Base-by-base conservation (phyloP, 2,113 vertebrate genomes). In the Oxyura jamaicensis region DNA sequence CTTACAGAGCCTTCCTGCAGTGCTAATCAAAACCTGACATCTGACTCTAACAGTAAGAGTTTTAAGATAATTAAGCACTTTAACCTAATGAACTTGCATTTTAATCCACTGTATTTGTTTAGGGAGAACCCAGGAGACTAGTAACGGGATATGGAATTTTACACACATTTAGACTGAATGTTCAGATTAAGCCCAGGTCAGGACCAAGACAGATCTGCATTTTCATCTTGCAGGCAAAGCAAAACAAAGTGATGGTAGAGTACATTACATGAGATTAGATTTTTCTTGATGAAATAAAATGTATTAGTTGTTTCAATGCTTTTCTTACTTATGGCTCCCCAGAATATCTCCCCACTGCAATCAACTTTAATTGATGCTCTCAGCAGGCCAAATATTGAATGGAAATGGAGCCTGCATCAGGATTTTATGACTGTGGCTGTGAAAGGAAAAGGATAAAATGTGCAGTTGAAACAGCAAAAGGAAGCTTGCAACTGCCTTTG, bases 41-140 rank as follows among this genome's bases (percentile, higher is more conserved):
- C 75, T 96, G 93, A 94, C 81, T 96, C 62, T 39, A 92, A 63
- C 76, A 52, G 44, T 84, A 84, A 93, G 92, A 95, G n/a, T 94
- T 96, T 95, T 96, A 95, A 96, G 91, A 93, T 93, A 96, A 96
- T 95, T 96, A 95, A 96, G 92, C 91, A 91, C 77, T 97, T 96
- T 96, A 96, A 96, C 96, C 95, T 96, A 91, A 96, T 89, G 93
- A 82, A 91, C 75, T 93, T 88, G 63, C 88, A 93, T 96, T 96
- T 97, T 94, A 94, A 95, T 92, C 85, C 63, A 74, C 69, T 50
- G 39, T 76, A 81, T 92, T 93, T 91, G 87, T 92, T 96, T 91
- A 93, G 63, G 69, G 44, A 59, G 86, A 74, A 62, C 94, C 59
- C 82, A 44, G 42, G 90, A 71, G 91, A 79, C 59, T 18, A 48